A percentile compares a stretch with the other conserved stretches of the same genome.
Evolutionary conservation across 1,140 invertebrate genomes (phyloP).

Genomic region (Probaryconus sp.): DNA sequence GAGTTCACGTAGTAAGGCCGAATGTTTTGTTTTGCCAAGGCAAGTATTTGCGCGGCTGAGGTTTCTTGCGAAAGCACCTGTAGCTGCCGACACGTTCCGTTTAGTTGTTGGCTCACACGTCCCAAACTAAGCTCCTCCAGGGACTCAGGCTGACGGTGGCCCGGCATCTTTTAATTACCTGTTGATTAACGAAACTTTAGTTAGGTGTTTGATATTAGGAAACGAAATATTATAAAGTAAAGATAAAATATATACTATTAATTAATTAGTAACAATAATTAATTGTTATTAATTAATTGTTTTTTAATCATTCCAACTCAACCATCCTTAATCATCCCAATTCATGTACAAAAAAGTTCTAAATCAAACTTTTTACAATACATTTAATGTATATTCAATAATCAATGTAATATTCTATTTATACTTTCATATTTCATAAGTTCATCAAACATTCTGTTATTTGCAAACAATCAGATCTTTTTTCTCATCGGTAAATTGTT

Average conservation of each 20-base stretch:
- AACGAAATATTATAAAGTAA: too few relatives aligned
- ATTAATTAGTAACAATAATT: too few relatives aligned
- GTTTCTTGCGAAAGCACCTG: conserved; percentile 75
- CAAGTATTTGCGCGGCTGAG: conserved; percentile 72
- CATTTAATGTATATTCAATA: too few relatives aligned
- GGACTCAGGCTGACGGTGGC: conserved; percentile 75
- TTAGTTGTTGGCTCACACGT: conserved; percentile 75
- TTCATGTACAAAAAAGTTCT: too few relatives aligned
- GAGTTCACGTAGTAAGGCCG: conserved; percentile 75
- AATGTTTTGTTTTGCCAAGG: conserved; percentile 72
- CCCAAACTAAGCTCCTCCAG: conserved; percentile 74
- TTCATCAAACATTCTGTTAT: conserved; percentile 11
- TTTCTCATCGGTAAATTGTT: conserved; percentile 13
- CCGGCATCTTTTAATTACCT: conserved; percentile 74
- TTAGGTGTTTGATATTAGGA: neutral
- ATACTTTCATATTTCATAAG: too few relatives aligned
- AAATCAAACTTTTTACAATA: too few relatives aligned
- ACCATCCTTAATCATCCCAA: too few relatives aligned
- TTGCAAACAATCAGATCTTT: conserved; percentile 37
- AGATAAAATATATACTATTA: too few relatives aligned
- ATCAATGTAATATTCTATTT: too few relatives aligned
- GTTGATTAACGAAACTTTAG: conserved; percentile 44
- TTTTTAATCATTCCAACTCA: too few relatives aligned
- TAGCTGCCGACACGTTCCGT: conserved; percentile 74
- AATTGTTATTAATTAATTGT: too few relatives aligned